Evolutionary conservation across 2,888 invertebrate species (phyloP).

Genomic region (Zhuqinia jingwanae): DNA sequence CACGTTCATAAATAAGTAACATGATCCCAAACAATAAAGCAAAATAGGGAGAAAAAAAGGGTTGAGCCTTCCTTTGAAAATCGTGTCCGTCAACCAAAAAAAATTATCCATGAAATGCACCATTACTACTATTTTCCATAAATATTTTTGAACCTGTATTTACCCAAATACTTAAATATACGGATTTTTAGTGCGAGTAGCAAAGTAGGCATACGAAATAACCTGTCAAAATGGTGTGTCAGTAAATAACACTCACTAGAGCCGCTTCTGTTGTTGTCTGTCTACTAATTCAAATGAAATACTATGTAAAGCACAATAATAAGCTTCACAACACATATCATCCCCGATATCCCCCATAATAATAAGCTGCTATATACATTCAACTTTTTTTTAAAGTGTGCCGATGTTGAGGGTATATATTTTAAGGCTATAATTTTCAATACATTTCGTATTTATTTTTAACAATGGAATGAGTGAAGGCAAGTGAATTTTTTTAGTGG

Average conservation of each 20-base stretch:
- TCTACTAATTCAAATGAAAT: too few species aligned
- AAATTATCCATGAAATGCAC: conserved; percentile 21
- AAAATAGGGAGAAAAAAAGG: conserved; percentile 33
- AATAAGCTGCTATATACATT: not conserved
- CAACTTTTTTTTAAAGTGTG: not conserved
- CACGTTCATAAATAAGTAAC: conserved; percentile 7
- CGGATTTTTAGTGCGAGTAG: too few species aligned
- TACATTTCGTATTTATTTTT: not conserved
- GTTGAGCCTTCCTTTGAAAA: conserved; percentile 25
- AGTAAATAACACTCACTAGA: not conserved
- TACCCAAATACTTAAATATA: conserved; percentile 34
- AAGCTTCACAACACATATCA: too few species aligned
- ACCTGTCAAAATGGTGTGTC: conserved; percentile 13
- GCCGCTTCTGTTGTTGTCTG: not conserved
- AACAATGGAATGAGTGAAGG: conserved; percentile 1
- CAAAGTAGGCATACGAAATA: not conserved
- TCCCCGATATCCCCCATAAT: not conserved
- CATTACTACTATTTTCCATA: conserved; percentile 28
- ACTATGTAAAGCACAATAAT: too few species aligned
- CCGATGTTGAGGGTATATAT: not conserved
- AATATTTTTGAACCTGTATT: conserved; percentile 29
- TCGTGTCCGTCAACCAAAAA: conserved; percentile 25
- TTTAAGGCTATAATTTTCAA: too few species aligned
- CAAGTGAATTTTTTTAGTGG: conserved; percentile 25
- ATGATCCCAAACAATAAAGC: conserved; percentile 18